Evolutionary conservation across 1,140 invertebrate genomes (phyloP), one percentile per base, ranked within the genome.

Genomic region (Grapholita molesta): DNA sequence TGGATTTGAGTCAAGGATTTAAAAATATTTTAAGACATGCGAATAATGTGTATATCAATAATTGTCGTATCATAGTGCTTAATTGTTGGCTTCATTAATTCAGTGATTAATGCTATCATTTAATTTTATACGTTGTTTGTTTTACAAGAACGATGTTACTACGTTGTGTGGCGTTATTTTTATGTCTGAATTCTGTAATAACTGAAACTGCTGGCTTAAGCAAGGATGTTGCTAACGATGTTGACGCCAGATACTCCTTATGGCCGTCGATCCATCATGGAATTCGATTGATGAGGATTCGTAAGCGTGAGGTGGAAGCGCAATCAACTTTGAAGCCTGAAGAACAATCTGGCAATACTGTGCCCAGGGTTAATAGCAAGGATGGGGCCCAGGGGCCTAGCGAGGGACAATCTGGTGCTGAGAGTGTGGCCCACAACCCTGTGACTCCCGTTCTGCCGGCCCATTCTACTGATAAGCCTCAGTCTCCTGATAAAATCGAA

Each of bases 181-280:
- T 80, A 30, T 77, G 68, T 70, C 55, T 81, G 52, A 79, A 70
- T 64, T 77, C 66, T 67, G 78, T 73, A 33, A 68, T 70, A 11
- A 71, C 69, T 21, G 71, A 70, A 48, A 57, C 66, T 72, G 18
- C 57, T 71, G 66, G 66, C 21, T 55, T 72, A 33, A 33, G 55
- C 42, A 61, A 57, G 5, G 67, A 30, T 57, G 42, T 61, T 28
- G 71, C 66, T 57, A 73, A 61, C 42, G 74, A 77, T 12, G 73
- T 77, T 38, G 74, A 75, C 23, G 72, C 24, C 48, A 70, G 65
- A 52, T 74, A 76, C 70, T 77, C 80, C 6, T 71, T 68, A 21
- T 83, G 80, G 80, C 80, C 80, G 23, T 83, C 80, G 9, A 38
- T 80, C 11, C 78, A 79, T 25, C 78, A 83, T 69, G 80, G 57